A percentile compares a stretch with the other conserved stretches of the same genome.
phyloP scores from a whole-genome alignment of 2,113 vertebrate genomes.

The Jacana jacana region DNA sequence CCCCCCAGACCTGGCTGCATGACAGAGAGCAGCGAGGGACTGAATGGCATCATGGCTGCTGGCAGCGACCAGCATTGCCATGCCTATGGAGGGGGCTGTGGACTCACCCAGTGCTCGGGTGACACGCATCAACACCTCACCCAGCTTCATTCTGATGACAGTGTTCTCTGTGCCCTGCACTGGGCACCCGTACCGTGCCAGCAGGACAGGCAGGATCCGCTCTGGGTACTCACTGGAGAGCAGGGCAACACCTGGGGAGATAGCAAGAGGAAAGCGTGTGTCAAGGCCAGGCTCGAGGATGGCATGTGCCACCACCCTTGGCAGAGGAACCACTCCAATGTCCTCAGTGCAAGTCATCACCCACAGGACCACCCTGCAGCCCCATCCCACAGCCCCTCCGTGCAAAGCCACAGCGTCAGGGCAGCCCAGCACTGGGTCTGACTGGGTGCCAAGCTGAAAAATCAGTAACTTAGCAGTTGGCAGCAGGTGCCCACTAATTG shows the following conservation, averaged over 20 bases:
- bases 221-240: constrained; percentile 85
- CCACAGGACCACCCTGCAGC: fast-evolving
- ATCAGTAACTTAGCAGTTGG: neutral
- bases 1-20: fast-evolving
- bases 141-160: constrained; percentile 89
- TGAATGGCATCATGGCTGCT: fast-evolving
- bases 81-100: fast-evolving
- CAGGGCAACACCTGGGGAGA: constrained; percentile 78
- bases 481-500: neutral
- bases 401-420: fast-evolving
- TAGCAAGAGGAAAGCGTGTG: fast-evolving
- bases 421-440: fast-evolving
- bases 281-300: neutral
- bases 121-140: constrained; percentile 91
- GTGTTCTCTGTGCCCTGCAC: constrained; percentile 20
- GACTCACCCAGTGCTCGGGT: constrained; percentile 87
- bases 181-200: constrained; percentile 75
- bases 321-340: neutral
- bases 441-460: neutral
- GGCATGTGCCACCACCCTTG: neutral
- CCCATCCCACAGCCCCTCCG: neutral
- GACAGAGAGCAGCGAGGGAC: neutral
- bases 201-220: constrained; percentile 80
- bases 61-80: fast-evolving
- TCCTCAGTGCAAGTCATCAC: too few species aligned